Base-by-base conservation (phyloP, 2,888 invertebrate species). In the Brachylomia viminalis region DNA sequence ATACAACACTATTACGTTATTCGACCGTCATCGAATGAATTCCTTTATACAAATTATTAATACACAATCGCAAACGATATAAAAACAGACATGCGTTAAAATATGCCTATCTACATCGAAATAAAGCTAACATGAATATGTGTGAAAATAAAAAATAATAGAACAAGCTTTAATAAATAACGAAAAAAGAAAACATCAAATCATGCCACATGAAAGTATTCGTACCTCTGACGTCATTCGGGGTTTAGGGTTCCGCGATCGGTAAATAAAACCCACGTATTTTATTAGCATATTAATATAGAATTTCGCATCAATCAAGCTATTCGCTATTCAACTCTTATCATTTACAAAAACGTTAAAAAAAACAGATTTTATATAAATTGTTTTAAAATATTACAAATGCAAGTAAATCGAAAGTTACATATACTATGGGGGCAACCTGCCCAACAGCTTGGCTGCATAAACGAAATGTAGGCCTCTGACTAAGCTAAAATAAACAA, bases 231-330 rank as follows among this genome's bases (percentile, higher is more conserved):
- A 82, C 67, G 72, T 86, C 76, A 68, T 76, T 79, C 66, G 77
- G 79, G 82, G 73, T 82, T 87, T 87, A 81, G 81, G 85, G 82
- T 69, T 83, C 88, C 71, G 77, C 75, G 77, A 71, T 58, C 80
- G 79, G 78, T 75, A 90, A 89, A 87, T 88, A 88, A 92, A 92
- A 93, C 88, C 90, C 86, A 90, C 77, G 79, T 83, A 79, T 79
- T 90, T 93, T 94, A 95, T 94, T 95, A 94, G 95, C 95, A 92
- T 93, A 93, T 92, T 93, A 92, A 92, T 93, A 92, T 92, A 93
- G 85, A 92, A 91, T 90, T 89, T 91, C 86, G 91, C 92, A 90
- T 91, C 94, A 93, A 91, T 91, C 92, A 94, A 95, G 94, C 95
- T 91, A n/a, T n/a, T 92, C 84, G 87, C 88, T 90, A 89, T 82